These are phyloP conservation scores for Suncus etruscus DNA, from an alignment of 2,113 vertebrate genomes.

Conservation along the genomic window DNA sequence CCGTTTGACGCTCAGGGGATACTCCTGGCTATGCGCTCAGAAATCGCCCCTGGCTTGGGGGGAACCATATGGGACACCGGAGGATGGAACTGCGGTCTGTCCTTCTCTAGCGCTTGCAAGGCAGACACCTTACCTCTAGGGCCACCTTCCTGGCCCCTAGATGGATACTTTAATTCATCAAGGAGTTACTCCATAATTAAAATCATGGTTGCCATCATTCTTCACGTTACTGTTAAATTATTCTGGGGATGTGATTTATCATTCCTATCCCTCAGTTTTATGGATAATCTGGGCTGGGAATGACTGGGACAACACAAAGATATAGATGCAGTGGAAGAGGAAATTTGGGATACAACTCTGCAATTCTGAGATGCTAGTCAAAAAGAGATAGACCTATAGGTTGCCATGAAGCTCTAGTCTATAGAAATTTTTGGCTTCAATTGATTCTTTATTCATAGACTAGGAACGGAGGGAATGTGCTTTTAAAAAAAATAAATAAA, in stretches of 20 bases:
- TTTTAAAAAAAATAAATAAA: conserved; percentile 45
- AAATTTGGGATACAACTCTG: conserved; percentile 27
- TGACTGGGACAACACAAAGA: neutral
- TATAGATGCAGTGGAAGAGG: neutral
- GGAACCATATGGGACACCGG: too few species aligned
- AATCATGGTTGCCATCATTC: conserved; percentile 10
- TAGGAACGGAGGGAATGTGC: conserved; percentile 51
- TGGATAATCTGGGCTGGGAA: neutral
- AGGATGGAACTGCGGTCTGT: too few species aligned
- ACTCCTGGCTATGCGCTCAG: too few species aligned
- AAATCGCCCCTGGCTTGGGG: too few species aligned
- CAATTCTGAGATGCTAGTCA: conserved; percentile 11
- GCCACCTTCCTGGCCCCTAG: too few species aligned
- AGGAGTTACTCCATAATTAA: neutral
- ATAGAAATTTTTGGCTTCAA: conserved; percentile 72
- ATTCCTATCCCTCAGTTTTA: neutral
- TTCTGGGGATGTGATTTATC: neutral
- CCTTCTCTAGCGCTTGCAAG: too few species aligned
- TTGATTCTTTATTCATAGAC: conserved; percentile 59
- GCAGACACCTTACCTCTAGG: too few species aligned
- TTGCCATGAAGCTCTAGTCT: conserved; percentile 63
- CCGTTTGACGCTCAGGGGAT: too few species aligned
- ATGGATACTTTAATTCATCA: neutral
- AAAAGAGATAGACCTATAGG: neutral
- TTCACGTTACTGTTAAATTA: conserved; percentile 1